Base-by-base conservation (phyloP, 2,888 invertebrate genomes). In the Aspidapion aeneum region DNA sequence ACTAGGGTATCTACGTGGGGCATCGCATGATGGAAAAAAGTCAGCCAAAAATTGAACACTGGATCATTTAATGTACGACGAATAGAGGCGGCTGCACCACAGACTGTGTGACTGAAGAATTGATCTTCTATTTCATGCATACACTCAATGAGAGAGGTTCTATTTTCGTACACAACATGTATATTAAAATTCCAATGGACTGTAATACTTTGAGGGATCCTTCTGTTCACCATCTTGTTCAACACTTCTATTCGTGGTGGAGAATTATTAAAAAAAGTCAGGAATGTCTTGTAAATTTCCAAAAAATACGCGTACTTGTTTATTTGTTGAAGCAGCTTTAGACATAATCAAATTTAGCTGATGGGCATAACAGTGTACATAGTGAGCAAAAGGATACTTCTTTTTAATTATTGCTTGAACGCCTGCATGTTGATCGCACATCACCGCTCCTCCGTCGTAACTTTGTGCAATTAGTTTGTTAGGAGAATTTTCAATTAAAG, bases 1-100 rank as follows among this genome's bases (percentile, higher is more conserved):
- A 63, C 66, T 16, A 70, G 61, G 18, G 69, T 59, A 54, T 72
- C 68, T 7, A 71, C 66, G 55, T 71, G 69, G 3, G 68, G 66
- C 70, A 71, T 70, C 17, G 69, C 58, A 60, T 51, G 62, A 60
- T 72, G 65, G 57, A 72, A 72, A 64, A 67, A 58, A n/a, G 60
- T 62, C 21, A 73, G 64, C 69, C 72, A 72, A 67, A 67, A 72
- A 18, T 57, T 62, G 58, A 73, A 71, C 20, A 21, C 56, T 12
- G 56, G 17, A 48, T 67, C 65, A 22, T 67, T 17, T 49, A 67
- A 20, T 18, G 51, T 60, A 49, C 57, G 62, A 20, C 48, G 58
- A 59, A 65, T 60, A n/a, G 20, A 56, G 17, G 55, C 49, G 1
- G 65, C 65, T 63, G 54, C 51, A 2, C 51, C 55, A 48, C 60